These are phyloP conservation scores for Herpailurus yagouaroundi DNA, from an alignment of 2,113 vertebrate genomes.

Conservation along the genomic window DNA sequence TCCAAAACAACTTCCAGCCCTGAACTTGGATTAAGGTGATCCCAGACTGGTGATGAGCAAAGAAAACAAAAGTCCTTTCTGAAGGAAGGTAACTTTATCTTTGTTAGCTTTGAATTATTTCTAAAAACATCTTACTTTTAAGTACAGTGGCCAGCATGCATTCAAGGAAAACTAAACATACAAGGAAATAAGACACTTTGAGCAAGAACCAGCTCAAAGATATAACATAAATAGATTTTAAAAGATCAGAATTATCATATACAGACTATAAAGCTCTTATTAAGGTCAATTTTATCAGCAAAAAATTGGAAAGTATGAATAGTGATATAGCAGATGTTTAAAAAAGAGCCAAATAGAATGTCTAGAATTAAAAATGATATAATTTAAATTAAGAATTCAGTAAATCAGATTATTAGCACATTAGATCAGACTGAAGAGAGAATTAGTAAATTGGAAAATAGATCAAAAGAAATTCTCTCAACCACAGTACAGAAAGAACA, in stretches of 20 bases:
- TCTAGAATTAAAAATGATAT: background rate
- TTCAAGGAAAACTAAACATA: background rate
- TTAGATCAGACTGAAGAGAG: background rate
- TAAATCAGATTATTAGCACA: background rate
- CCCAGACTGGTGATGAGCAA: background rate
- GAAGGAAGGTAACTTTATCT: background rate
- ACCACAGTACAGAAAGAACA: background rate
- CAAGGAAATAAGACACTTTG: background rate
- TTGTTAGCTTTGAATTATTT: background rate
- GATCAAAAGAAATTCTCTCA: background rate
- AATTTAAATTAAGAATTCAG: background rate
- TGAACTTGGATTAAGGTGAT: background rate
- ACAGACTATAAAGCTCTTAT: background rate
- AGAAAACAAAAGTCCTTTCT: background rate
- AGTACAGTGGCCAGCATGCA: background rate
- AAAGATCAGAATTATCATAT: background rate
- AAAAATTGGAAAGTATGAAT: background rate
- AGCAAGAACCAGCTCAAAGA: background rate
- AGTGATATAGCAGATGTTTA: background rate
- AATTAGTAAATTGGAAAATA: background rate
- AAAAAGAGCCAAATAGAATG: background rate
- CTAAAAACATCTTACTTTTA: background rate
- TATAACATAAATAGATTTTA: background rate
- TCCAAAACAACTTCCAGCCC: background rate
- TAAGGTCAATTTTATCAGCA: background rate